Percentiles rank a stretch among this genome's conserved stretches.
These are phyloP conservation scores for Aphaenogaster floridana DNA, from an alignment of 1,140 invertebrate species.

Conservation along the genomic window DNA sequence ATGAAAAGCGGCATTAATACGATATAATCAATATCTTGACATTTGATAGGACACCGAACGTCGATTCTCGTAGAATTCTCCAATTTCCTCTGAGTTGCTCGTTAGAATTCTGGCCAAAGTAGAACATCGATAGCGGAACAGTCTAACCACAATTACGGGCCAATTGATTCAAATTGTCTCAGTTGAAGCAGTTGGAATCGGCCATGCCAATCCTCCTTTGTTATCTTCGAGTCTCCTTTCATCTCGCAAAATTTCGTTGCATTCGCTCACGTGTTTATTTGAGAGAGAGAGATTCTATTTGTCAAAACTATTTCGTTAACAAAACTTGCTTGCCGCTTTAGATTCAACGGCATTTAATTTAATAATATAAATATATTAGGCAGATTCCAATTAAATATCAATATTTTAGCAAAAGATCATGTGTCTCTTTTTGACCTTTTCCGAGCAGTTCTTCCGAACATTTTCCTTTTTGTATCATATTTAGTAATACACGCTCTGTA, in stretches of 20 bases:
- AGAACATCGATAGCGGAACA: constrained; percentile 39
- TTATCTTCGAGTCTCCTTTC: constrained; percentile 9
- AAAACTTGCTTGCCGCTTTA: background rate
- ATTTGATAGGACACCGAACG: background rate
- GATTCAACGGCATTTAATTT: background rate
- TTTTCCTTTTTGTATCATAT: background rate
- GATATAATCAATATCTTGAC: background rate
- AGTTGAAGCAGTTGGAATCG: constrained; percentile 13
- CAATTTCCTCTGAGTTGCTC: constrained; percentile 21
- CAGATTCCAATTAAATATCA: background rate
- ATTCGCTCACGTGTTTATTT: background rate
- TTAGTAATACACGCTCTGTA: background rate
- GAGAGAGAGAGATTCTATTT: too few species aligned
- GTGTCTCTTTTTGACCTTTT: background rate
- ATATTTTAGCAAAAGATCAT: background rate
- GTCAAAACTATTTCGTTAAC: background rate
- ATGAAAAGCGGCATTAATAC: constrained; percentile 2
- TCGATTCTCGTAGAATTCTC: constrained; percentile 24
- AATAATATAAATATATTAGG: background rate
- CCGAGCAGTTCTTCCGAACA: background rate
- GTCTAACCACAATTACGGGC: constrained; percentile 59
- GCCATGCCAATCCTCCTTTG: background rate
- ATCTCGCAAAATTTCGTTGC: constrained; percentile 8
- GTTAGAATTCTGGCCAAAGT: constrained; percentile 45
- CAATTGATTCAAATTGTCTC: constrained; percentile 69